Evolutionary conservation across 2,888 invertebrate species (phyloP), one percentile per base, ranked within the genome.

Genomic region (Parnassius smintheus): DNA sequence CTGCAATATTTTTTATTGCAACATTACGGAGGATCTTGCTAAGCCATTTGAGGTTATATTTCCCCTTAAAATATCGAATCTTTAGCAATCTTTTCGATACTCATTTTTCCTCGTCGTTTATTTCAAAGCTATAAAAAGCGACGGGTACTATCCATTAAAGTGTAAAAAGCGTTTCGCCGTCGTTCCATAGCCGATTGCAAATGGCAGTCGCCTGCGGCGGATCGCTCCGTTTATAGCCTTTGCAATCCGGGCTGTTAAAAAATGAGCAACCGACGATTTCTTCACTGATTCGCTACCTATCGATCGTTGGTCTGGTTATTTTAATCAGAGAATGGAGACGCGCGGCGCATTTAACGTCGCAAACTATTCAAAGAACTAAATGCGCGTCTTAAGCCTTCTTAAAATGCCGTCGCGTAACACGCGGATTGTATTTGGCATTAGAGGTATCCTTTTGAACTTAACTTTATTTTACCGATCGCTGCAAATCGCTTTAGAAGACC

Each of bases 171-270:
- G 85, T 83, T 87, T 82, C 83, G 86, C 82, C 82, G 81, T 80
- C 89, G 88, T 88, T 87, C 90, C 90, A 90, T 90, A 91, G 91
- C 86, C 83, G 90, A 88, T 91, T 89, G 91, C 89, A 91, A 91
- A 91, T 91, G 88, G 88, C 86, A 82, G 86, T 81, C 79, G 90
- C 91, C 90, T 68, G 72, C 78, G 88, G 86, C 85, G 73, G 77
- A 73, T 76, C 77, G 80, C 77, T 82, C 89, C 91, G 82, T 89
- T 90, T 91, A 88, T 86, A 88, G 90, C 74, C 78, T 80, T 84
- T 74, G 84, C 89, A 90, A 91, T 90, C 89, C 87, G 83, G 76
- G 74, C 83, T 74, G 80, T 79, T 83, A 89, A 91, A 91, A 90
- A 91, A 88, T 82, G 77, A 83, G 75, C 75, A 81, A 76, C 79